Conservation (phyloP, 2,888 invertebrate genomes). For the Dasypolia templi region DNA sequence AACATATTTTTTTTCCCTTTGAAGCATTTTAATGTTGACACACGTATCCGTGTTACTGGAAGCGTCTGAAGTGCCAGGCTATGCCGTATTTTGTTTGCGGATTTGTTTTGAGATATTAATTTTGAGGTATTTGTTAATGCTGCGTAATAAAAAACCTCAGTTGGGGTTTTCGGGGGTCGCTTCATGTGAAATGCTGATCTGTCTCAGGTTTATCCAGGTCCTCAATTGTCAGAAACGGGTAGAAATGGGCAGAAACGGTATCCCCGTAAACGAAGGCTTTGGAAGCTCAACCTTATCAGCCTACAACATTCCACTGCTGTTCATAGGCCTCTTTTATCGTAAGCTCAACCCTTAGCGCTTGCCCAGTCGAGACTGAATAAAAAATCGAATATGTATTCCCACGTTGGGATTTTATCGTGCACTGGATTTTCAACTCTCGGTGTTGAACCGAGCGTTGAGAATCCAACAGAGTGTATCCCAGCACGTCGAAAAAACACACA, state of each 20-base stretch:
- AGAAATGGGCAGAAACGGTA: too few species aligned
- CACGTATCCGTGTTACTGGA: slow-evolving; percentile 20
- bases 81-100: slow-evolving; percentile 21
- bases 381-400: too few species aligned
- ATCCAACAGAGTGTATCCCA: too few species aligned
- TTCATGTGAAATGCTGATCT: background rate
- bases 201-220: accelerated
- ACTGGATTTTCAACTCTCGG: too few species aligned
- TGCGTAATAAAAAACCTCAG: slow-evolving; percentile 11
- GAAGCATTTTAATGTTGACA: slow-evolving; percentile 47
- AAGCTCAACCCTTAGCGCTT: background rate
- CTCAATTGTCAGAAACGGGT: too few species aligned
- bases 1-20: slow-evolving; percentile 43
- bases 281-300: background rate
- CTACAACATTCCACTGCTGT: background rate
- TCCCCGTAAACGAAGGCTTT: background rate
- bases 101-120: slow-evolving; percentile 37
- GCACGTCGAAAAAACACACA: too few species aligned
- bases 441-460: too few species aligned
- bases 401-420: too few species aligned
- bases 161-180: background rate
- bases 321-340: background rate
- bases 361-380: too few species aligned
- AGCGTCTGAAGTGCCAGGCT: slow-evolving; percentile 30
- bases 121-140: slow-evolving; percentile 3